These are phyloP conservation scores for Dysmachus trigonus DNA, from an alignment of 2,888 invertebrate species.

Conservation along the genomic window DNA sequence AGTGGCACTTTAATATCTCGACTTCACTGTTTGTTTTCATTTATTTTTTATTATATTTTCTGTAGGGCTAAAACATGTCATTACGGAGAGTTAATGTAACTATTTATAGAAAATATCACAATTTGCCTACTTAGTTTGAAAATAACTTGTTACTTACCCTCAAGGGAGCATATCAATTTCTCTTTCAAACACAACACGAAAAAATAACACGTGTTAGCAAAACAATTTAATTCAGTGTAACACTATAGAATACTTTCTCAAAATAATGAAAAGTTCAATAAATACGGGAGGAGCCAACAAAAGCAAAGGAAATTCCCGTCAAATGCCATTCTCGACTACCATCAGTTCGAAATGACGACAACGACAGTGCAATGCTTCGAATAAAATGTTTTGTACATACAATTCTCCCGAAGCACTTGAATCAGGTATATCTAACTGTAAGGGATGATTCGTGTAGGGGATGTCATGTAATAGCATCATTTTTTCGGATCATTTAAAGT, in stretches of 20 bases:
- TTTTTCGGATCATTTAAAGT: background rate
- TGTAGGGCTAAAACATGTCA: too few relatives aligned
- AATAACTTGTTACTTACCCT: background rate
- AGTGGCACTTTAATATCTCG: too few relatives aligned
- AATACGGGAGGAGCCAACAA: background rate
- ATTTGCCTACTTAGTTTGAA: too few relatives aligned
- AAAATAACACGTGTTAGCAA: background rate
- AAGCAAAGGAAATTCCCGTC: background rate
- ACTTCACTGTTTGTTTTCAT: too few relatives aligned
- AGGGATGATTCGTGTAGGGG: background rate
- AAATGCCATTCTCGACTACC: background rate
- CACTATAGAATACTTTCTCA: background rate
- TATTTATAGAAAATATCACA: too few relatives aligned
- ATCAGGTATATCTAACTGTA: background rate
- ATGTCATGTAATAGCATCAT: background rate
- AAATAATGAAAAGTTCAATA: background rate
- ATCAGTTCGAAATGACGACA: background rate
- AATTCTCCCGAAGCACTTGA: background rate
- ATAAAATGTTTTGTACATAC: background rate
- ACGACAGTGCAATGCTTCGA: background rate
- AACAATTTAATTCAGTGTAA: background rate
- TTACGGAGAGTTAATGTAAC: too few relatives aligned
- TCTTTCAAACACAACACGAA: background rate
- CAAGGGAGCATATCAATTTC: background rate
- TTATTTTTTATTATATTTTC: too few relatives aligned